phyloP scores from a whole-genome alignment of 2,888 invertebrate genomes.

The Busseola fusca region DNA sequence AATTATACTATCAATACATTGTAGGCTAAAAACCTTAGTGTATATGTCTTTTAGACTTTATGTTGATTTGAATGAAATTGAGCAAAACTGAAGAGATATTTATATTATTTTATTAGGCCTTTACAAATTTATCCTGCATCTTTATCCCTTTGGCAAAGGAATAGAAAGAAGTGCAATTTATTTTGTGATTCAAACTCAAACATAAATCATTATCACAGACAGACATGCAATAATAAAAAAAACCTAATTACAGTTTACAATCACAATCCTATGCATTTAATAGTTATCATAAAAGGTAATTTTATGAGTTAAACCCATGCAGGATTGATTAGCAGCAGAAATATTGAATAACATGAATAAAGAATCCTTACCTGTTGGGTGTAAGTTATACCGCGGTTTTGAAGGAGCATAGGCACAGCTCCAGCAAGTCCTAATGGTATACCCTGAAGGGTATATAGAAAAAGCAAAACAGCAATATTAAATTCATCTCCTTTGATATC shows the following conservation, averaged over 20 bases:
- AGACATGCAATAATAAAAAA: conserved; percentile 30
- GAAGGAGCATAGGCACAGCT: conserved; percentile 98
- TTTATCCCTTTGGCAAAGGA: no score
- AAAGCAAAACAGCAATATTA: conserved; percentile 96
- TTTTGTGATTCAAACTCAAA: not conserved
- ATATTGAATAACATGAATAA: conserved; percentile 19
- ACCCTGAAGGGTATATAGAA: conserved; percentile 98
- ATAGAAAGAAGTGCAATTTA: not conserved
- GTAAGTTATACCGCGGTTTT: conserved; percentile 97
- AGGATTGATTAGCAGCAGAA: conserved; percentile 18
- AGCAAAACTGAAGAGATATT: not conserved
- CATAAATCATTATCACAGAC: not conserved
- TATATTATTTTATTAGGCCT: not conserved
- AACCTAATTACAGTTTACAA: conserved; percentile 38
- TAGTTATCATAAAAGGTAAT: conserved; percentile 26
- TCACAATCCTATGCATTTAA: conserved; percentile 26
- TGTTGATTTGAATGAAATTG: not conserved
- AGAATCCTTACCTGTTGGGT: conserved; percentile 92
- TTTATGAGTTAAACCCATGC: conserved; percentile 26
- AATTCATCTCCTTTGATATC: conserved; percentile 92
- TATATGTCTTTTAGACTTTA: not conserved
- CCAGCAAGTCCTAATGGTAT: conserved; percentile 98
- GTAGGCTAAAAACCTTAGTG: not conserved
- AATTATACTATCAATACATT: not conserved
- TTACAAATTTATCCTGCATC: no score